Percentiles rank a stretch among this genome's conserved stretches.
phyloP scores from a whole-genome alignment of 1,140 invertebrate species.

The Heliconius himera region DNA sequence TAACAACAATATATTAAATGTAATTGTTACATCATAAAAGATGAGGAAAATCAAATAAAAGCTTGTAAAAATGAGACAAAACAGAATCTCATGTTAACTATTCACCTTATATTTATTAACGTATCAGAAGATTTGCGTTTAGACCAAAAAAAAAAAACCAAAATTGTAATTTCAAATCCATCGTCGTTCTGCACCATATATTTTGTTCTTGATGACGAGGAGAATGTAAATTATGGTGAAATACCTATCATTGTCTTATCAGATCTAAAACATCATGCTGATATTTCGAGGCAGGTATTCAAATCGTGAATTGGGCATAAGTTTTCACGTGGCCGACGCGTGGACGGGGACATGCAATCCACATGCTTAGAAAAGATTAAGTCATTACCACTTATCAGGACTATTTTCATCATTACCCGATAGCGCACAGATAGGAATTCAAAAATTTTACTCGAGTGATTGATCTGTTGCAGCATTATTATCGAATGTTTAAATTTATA shows the following conservation, averaged over 20 bases:
- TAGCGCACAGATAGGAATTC: background rate
- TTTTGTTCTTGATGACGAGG: background rate
- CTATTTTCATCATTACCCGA: conserved; percentile 4
- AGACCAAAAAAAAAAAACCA: background rate
- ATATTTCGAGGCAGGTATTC: background rate
- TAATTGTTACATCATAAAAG: no score
- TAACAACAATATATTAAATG: no score
- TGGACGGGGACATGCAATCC: background rate
- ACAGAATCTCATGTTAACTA: no score
- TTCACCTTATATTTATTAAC: no score
- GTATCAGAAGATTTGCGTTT: background rate
- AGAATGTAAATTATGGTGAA: conserved; percentile 5
- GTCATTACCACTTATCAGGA: background rate
- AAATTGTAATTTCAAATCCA: background rate
- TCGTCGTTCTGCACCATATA: background rate
- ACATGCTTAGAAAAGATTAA: conserved; percentile 4
- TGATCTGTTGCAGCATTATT: background rate
- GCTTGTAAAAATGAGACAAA: no score
- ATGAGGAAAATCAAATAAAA: no score
- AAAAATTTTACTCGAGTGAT: background rate
- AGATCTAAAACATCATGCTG: background rate
- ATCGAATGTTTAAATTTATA: background rate
- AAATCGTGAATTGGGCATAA: background rate
- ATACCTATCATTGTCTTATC: background rate
- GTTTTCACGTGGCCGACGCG: background rate